These are phyloP conservation scores for Drosophila multiciliata DNA, from an alignment of 2,888 invertebrate species.

Conservation along the genomic window DNA sequence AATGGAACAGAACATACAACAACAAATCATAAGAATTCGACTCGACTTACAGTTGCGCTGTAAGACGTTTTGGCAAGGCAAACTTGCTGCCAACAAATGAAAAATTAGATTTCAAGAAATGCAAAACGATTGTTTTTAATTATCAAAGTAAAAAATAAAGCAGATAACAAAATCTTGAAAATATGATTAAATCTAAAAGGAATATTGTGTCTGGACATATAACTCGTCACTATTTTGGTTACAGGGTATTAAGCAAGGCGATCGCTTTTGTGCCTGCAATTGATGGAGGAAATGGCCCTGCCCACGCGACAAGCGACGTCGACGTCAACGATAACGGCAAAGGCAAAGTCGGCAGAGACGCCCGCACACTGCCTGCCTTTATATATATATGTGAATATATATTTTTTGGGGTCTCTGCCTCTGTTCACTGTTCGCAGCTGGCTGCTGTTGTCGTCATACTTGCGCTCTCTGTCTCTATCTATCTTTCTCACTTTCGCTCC, in stretches of 20 bases:
- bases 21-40: background rate
- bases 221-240: background rate
- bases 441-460: slow-evolving; percentile 53
- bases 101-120: background rate
- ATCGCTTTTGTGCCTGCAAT: slow-evolving; percentile 42
- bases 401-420: slow-evolving; percentile 24
- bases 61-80: background rate
- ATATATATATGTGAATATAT: background rate
- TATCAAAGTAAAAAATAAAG: background rate
- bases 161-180: background rate
- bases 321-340: slow-evolving; percentile 18
- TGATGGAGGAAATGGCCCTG: slow-evolving; percentile 58
- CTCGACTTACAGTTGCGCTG: slow-evolving; percentile 22
- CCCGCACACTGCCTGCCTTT: slow-evolving; percentile 40
- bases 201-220: background rate
- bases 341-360: slow-evolving; percentile 33
- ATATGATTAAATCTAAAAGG: background rate
- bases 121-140: background rate
- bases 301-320: slow-evolving; percentile 54
- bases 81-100: background rate
- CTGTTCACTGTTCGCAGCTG: slow-evolving; percentile 1
- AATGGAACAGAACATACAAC: slow-evolving; percentile 56
- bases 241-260: slow-evolving; percentile 47
- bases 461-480: slow-evolving; percentile 14
- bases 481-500: background rate